Conservation (phyloP, 2,797 vertebrate species). For the Hemibagrus guttatus region DNA sequence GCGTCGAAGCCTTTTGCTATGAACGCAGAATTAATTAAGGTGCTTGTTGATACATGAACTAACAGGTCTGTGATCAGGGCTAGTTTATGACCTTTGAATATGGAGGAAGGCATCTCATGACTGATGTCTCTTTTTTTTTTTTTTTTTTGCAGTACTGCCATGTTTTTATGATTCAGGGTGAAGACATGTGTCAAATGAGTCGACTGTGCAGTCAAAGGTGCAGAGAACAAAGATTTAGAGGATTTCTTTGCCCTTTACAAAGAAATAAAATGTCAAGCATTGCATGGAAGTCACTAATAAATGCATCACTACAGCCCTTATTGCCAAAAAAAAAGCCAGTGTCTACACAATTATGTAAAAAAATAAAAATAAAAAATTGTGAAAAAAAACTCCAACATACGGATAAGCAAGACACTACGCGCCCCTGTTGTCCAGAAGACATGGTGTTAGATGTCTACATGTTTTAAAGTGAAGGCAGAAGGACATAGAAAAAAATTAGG, state of each 20-base stretch:
- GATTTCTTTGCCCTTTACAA: not conserved
- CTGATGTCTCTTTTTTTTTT: not conserved
- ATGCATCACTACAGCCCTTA: not conserved
- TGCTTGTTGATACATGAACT: constrained; percentile 6
- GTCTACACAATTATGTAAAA: not conserved
- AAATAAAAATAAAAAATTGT: not conserved
- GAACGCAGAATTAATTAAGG: constrained; percentile 28
- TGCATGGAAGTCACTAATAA: not conserved
- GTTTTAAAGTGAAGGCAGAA: not conserved
- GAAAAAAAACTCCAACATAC: not conserved
- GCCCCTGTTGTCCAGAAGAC: not conserved
- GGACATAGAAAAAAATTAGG: not conserved
- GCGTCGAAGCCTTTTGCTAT: constrained; percentile 61
- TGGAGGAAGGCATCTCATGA: not conserved
- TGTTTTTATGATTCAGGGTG: not conserved
- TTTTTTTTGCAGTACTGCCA: not conserved
- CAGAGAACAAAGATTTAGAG: not conserved
- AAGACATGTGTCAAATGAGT: not conserved
- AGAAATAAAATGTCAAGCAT: not conserved
- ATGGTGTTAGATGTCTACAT: not conserved
- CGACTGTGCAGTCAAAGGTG: not conserved
- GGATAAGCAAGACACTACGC: not conserved
- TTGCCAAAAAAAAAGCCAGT: not conserved
- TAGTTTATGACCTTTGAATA: not conserved
- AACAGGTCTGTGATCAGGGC: constrained; percentile 26